Percentiles rank a stretch among this genome's conserved stretches.
Conservation (phyloP, 37 sponge, comb jelly and placozoan genomes). For the Spongia lamella region DNA sequence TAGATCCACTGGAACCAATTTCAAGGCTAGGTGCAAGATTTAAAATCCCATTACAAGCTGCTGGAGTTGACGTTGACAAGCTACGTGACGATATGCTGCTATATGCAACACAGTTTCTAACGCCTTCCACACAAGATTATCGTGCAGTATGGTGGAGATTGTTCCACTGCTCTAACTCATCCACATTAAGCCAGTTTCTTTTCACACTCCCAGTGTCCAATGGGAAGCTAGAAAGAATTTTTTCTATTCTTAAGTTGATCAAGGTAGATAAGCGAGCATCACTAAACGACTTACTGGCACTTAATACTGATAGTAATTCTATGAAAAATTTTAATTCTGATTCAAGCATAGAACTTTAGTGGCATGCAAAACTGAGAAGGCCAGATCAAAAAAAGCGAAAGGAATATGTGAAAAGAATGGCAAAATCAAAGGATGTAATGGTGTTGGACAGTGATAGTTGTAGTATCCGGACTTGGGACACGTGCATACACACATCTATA, state of each 20-base stretch:
- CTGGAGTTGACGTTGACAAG: conserved; percentile 22
- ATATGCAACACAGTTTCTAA: conserved; percentile 35
- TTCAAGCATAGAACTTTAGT: conserved; percentile 38
- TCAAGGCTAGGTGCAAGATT: conserved; percentile 23
- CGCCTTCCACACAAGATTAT: conserved; percentile 45
- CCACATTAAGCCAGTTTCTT: conserved; percentile 38
- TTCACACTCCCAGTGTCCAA: conserved; percentile 55
- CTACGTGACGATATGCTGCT: conserved; percentile 15
- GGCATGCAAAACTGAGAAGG: conserved; percentile 46
- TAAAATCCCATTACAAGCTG: conserved; percentile 31
- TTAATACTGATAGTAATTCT: conserved; percentile 21
- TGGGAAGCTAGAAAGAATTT: conserved; percentile 52
- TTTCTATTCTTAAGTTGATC: conserved; percentile 33
- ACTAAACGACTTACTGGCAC: conserved; percentile 27
- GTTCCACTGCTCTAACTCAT: conserved; percentile 45
- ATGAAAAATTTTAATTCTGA: conserved; percentile 28
- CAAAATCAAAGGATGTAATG: too few relatives aligned
- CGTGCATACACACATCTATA: too few relatives aligned
- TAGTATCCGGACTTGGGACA: too few relatives aligned
- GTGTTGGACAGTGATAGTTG: too few relatives aligned
- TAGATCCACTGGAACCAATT: conserved; percentile 14
- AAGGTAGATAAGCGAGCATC: conserved; percentile 33
- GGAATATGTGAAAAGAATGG: background rate
- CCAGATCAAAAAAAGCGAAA: conserved; percentile 25
- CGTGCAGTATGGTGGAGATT: conserved; percentile 63